Percentiles rank a stretch among this genome's conserved stretches.
These are phyloP conservation scores for Drosophila leontia DNA, from an alignment of 1,140 invertebrate species.

Conservation along the genomic window DNA sequence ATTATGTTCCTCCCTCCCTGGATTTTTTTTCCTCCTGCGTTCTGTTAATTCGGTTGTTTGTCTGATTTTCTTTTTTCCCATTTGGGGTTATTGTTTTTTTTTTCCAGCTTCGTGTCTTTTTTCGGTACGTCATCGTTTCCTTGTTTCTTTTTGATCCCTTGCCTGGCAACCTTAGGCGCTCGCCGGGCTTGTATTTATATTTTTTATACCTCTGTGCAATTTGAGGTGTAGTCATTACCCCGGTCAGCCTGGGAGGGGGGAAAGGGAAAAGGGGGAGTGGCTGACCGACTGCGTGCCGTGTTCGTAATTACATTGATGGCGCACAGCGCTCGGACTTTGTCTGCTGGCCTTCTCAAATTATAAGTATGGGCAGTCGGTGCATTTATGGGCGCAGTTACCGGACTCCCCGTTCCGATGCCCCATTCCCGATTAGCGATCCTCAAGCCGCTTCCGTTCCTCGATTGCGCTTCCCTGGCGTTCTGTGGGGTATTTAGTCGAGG, in stretches of 20 bases:
- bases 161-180: slow-evolving; percentile 61
- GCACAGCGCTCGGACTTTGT: slow-evolving; percentile 29
- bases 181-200: slow-evolving; percentile 46
- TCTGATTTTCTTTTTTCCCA: slow-evolving; percentile 62
- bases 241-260: neutral
- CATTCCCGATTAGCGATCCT: neutral
- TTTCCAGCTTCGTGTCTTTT: slow-evolving; percentile 40
- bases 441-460: slow-evolving; percentile 15
- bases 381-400: slow-evolving; percentile 64
- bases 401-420: slow-evolving; percentile 17
- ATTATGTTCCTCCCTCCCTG: slow-evolving; percentile 60
- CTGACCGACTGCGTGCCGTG: slow-evolving; percentile 54
- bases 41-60: slow-evolving; percentile 77
- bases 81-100: slow-evolving; percentile 53
- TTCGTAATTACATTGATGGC: slow-evolving; percentile 75
- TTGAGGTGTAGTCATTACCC: slow-evolving; percentile 77
- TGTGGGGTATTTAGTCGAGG: slow-evolving; percentile 31
- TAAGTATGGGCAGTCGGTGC: slow-evolving; percentile 60
- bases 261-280: neutral
- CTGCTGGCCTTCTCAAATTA: slow-evolving; percentile 26
- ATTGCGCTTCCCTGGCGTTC: slow-evolving; percentile 6
- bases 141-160: slow-evolving; percentile 47
- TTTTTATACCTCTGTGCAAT: slow-evolving; percentile 52
- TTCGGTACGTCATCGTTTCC: slow-evolving; percentile 71
- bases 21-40: slow-evolving; percentile 40